Evolutionary conservation across 2,113 vertebrate species (phyloP).

Genomic region (Corapipo altera): DNA sequence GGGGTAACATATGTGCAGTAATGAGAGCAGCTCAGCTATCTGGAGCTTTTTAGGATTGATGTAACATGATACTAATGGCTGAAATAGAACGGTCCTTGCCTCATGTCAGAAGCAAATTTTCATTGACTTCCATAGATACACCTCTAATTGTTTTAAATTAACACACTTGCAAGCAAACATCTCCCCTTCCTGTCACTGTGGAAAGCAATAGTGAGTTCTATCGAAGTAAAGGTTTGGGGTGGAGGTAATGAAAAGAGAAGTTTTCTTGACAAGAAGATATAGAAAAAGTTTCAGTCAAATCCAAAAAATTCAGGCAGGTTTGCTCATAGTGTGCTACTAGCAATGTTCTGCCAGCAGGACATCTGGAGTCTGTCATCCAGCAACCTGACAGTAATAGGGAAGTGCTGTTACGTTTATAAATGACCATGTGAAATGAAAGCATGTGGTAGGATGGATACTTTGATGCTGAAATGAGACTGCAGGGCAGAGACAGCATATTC

Average conservation of each 20-base stretch:
- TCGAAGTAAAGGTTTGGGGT: not conserved
- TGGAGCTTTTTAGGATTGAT: not conserved
- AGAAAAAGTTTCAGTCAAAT: not conserved
- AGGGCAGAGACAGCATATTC: not conserved
- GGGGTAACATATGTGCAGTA: not conserved
- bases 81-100: not conserved
- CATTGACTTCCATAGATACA: not conserved
- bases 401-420: not conserved
- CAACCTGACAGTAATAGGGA: not conserved
- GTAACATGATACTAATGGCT: not conserved
- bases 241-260: not conserved
- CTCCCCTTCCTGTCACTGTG: not conserved
- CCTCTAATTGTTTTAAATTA: not conserved
- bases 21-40: constrained; percentile 3
- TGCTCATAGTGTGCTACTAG: not conserved
- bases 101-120: not conserved
- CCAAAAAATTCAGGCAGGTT: not conserved
- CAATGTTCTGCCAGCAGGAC: not conserved
- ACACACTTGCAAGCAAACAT: not conserved
- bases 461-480: not conserved
- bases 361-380: not conserved
- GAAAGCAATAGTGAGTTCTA: not conserved
- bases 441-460: not conserved
- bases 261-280: not conserved
- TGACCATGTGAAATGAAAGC: not conserved